A percentile compares a stretch with the other conserved stretches of the same genome.
Conservation (phyloP, 2,888 invertebrate species). For the Crepidodera aurea region DNA sequence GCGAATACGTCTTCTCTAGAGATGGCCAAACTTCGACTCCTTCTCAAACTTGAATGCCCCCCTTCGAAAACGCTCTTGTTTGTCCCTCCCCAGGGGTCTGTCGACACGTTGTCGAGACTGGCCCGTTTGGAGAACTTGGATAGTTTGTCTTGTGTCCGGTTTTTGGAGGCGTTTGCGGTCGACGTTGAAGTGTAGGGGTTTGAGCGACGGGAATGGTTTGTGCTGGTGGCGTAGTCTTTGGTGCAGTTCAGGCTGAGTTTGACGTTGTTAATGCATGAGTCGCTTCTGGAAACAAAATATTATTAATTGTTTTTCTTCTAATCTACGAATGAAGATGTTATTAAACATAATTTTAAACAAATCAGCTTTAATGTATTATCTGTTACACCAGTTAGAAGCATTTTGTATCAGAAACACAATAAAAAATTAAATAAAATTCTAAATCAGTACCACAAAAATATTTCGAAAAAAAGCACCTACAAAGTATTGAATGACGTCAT, state of each 20-base stretch:
- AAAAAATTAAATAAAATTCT: too few species aligned
- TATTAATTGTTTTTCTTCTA: too few species aligned
- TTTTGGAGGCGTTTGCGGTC: not conserved
- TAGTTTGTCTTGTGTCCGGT: not conserved
- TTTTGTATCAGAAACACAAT: too few species aligned
- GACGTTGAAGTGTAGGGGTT: slow-evolving; percentile 40
- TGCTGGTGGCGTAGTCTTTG: slow-evolving; percentile 47
- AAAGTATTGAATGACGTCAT: too few species aligned
- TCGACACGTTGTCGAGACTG: slow-evolving; percentile 59
- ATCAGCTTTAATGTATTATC: too few species aligned
- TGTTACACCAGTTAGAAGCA: too few species aligned
- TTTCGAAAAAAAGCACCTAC: too few species aligned
- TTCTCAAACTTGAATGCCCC: slow-evolving; percentile 45
- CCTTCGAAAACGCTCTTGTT: slow-evolving; percentile 30
- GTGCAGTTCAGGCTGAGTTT: slow-evolving; percentile 50
- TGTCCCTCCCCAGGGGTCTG: slow-evolving; percentile 50
- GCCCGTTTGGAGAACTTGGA: slow-evolving; percentile 23
- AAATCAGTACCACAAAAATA: too few species aligned
- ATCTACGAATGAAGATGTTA: too few species aligned
- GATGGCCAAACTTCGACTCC: slow-evolving; percentile 60
- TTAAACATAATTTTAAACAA: too few species aligned
- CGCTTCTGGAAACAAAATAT: slow-evolving; percentile 53
- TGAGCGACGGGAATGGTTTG: slow-evolving; percentile 20
- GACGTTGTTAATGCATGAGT: slow-evolving; percentile 57
- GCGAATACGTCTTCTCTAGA: slow-evolving; percentile 80